Base-by-base conservation (phyloP, 2,113 vertebrate genomes). In the Chauna torquata region DNA sequence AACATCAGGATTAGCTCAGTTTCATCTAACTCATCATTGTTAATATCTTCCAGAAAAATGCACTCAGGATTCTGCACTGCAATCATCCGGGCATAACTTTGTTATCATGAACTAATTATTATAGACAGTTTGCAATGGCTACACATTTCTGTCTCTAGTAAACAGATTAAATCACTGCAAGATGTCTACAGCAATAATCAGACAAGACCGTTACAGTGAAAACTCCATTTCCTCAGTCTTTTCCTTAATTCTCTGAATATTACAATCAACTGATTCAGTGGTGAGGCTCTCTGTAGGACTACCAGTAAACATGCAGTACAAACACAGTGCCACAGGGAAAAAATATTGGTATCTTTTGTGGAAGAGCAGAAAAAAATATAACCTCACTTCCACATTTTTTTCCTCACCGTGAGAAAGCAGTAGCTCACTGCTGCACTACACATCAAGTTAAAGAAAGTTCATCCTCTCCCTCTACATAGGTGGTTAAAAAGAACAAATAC, bases 91-190 rank as follows among this genome's bases (percentile, higher is more conserved):
- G 82, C 92, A 92, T 96, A 97, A 89, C 90, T 97, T 87, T 86
- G 75, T 93, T 94, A 96, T 96, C 57, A 65, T 95, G 89, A 97
- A 88, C 92, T 96, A 97, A 98, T 95, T 96, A 82, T 92, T 96
- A 96, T 40, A 92, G 91, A 88, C 83, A 90, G 52, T 66, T 87
- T 86, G 54, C 54, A 97, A 83, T 50, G 42, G 50, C 69, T 91
- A 75, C 72, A 82, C 76, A 81, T 92, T 96, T 96, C 86, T 95
- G 82, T 92, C 82, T 86, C 83, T 57, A 95, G 91, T 88, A 93
- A 91, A 88, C 75, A 84, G 83, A 91, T 92, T 90, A 79, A 81
- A 78, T 90, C 95, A 66, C 77, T 90, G 82, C 58, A 92, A 94
- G 78, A 92, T 11, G 23, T 92, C 94, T 87, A 86, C 68, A 89